These are phyloP conservation scores for Syndactyla subalaris DNA, from an alignment of 2,797 vertebrate genomes.

Conservation along the genomic window DNA sequence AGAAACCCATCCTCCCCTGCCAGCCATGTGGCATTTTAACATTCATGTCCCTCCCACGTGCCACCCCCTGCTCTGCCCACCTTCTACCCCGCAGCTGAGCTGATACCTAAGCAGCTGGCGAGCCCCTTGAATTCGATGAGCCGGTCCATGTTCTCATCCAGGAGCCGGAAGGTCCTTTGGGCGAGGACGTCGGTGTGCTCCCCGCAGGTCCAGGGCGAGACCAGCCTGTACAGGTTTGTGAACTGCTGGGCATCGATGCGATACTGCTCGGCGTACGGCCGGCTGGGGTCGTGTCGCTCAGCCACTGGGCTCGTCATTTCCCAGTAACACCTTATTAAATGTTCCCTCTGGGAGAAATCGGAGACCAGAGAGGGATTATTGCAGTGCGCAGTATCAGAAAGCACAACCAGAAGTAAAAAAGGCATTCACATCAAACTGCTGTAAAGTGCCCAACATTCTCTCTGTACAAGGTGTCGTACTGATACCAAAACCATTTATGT, in stretches of 20 bases:
- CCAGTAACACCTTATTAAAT: constrained; percentile 94
- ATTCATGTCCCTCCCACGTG: accelerated
- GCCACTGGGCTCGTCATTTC: constrained; percentile 63
- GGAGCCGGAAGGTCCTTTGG: constrained; percentile 87
- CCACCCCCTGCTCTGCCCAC: neutral
- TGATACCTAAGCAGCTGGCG: constrained; percentile 85
- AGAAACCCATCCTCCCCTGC: neutral
- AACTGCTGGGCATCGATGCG: constrained; percentile 90
- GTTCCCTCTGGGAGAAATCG: constrained; percentile 82
- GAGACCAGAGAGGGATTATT: neutral
- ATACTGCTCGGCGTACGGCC: constrained; percentile 88
- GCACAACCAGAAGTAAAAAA: neutral
- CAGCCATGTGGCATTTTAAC: neutral
- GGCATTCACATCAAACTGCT: neutral
- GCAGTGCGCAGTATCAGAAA: accelerated
- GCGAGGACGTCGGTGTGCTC: constrained; percentile 84
- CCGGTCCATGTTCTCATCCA: constrained; percentile 85
- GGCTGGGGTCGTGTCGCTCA: constrained; percentile 78
- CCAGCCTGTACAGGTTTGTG: constrained; percentile 84
- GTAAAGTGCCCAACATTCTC: neutral
- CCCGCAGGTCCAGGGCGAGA: constrained; percentile 86
- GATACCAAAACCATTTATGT: neutral
- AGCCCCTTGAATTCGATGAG: constrained; percentile 89
- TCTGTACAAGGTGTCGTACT: neutral
- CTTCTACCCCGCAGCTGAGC: neutral